A percentile compares a stretch with the other conserved stretches of the same genome.
Evolutionary conservation across 2,888 invertebrate species (phyloP).

Genomic region (Mythimna albipuncta): DNA sequence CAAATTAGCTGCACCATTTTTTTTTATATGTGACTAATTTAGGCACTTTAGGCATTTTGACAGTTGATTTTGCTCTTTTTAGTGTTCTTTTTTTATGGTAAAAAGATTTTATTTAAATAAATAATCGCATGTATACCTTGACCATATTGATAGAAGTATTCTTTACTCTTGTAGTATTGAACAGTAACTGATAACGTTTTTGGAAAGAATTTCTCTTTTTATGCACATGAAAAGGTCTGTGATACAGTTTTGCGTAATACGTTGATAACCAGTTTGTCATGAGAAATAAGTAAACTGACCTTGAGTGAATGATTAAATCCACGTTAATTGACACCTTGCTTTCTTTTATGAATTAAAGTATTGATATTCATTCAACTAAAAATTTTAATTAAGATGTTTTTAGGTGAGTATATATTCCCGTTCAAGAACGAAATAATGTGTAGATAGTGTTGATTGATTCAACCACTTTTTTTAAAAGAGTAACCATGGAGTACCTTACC

Average conservation of each 20-base stretch:
- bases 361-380: constrained; percentile 13
- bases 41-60: too few relatives aligned
- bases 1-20: too few relatives aligned
- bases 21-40: too few relatives aligned
- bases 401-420: too few relatives aligned
- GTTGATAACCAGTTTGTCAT: constrained; percentile 18
- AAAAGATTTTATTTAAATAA: too few relatives aligned
- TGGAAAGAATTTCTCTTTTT: constrained; percentile 37
- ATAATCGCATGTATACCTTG: constrained; percentile 26
- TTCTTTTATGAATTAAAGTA: neutral
- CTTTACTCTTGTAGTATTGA: constrained; percentile 13
- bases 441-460: too few relatives aligned
- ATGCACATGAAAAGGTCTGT: constrained; percentile 35
- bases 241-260: constrained; percentile 24
- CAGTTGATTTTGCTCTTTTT: too few relatives aligned
- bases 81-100: fast-evolving
- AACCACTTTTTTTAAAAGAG: too few relatives aligned
- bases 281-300: constrained; percentile 22
- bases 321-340: neutral
- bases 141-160: constrained; percentile 52
- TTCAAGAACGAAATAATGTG: too few relatives aligned
- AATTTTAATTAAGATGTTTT: neutral
- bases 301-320: constrained; percentile 23
- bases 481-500: too few relatives aligned
- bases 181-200: constrained; percentile 39